These are phyloP conservation scores for Champsocephalus esox DNA, from an alignment of 2,797 vertebrate genomes.

Conservation along the genomic window DNA sequence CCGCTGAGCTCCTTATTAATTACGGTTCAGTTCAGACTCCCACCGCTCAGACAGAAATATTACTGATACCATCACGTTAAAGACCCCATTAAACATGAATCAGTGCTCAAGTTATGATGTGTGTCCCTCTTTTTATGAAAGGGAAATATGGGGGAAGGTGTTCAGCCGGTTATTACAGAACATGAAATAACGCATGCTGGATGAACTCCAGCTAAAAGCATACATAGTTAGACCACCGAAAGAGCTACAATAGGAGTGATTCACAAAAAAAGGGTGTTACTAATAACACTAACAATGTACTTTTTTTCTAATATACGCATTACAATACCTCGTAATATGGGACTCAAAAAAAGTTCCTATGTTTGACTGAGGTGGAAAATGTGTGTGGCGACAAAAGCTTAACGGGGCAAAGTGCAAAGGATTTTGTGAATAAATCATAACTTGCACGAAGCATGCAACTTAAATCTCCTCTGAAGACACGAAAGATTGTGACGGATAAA, in stretches of 20 bases:
- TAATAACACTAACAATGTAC: background rate
- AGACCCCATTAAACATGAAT: slow-evolving; percentile 60
- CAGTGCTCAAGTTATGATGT: slow-evolving; percentile 41
- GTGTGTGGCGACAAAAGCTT: background rate
- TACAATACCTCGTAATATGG: background rate
- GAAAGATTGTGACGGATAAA: background rate
- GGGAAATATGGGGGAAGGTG: slow-evolving; percentile 14
- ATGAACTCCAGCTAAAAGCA: background rate
- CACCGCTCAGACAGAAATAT: slow-evolving; percentile 69
- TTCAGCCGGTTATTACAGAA: background rate
- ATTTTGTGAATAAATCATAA: background rate
- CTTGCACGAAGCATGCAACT: background rate
- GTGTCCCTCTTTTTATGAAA: slow-evolving; percentile 20
- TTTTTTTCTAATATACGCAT: background rate
- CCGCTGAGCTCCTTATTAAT: slow-evolving; percentile 82
- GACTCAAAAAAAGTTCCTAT: background rate
- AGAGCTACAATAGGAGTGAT: background rate
- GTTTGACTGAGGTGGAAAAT: background rate
- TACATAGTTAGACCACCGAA: background rate
- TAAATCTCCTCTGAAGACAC: background rate
- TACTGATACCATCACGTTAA: slow-evolving; percentile 75
- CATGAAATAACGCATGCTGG: background rate
- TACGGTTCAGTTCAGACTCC: slow-evolving; percentile 77
- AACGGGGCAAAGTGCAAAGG: background rate
- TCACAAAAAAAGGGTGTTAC: background rate